A percentile compares a stretch with the other conserved stretches of the same genome.
Conservation (phyloP, 2,113 vertebrate genomes). For the Tinamus guttatus region DNA sequence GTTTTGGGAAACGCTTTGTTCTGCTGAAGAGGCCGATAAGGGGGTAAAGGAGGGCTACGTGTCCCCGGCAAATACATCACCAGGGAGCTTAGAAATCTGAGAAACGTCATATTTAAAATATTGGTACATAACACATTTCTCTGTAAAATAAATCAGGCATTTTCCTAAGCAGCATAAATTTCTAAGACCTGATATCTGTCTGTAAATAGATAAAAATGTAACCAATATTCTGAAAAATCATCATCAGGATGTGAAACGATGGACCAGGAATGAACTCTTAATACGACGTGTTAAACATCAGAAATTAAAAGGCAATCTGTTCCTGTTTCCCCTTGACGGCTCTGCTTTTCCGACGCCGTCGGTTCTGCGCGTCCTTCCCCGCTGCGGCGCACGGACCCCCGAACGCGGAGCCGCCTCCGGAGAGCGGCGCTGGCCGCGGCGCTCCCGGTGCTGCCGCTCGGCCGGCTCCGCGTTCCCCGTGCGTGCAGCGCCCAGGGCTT, state of each 20-base stretch:
- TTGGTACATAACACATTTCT: neutral
- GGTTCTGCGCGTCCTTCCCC: neutral
- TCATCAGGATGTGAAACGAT: neutral
- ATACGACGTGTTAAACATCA: neutral
- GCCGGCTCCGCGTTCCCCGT: neutral
- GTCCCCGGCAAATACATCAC: neutral
- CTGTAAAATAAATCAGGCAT: neutral
- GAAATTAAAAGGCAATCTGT: neutral
- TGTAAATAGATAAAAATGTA: neutral
- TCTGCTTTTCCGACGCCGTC: neutral
- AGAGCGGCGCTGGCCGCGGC: no score
- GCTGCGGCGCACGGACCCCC: neutral
- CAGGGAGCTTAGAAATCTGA: neutral
- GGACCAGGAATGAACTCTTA: neutral
- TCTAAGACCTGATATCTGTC: neutral
- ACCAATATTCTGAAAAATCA: neutral
- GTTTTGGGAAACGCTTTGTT: neutral
- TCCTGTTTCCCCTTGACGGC: constrained; percentile 9
- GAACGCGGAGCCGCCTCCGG: no score
- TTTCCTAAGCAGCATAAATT: neutral
- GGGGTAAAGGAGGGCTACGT: constrained; percentile 10
- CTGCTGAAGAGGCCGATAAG: neutral
- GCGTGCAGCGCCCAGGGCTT: neutral
- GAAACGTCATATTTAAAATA: neutral
- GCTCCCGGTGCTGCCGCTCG: no score